Conservation (phyloP, 2,888 invertebrate genomes). For the Rhamphomyia laevipes region DNA sequence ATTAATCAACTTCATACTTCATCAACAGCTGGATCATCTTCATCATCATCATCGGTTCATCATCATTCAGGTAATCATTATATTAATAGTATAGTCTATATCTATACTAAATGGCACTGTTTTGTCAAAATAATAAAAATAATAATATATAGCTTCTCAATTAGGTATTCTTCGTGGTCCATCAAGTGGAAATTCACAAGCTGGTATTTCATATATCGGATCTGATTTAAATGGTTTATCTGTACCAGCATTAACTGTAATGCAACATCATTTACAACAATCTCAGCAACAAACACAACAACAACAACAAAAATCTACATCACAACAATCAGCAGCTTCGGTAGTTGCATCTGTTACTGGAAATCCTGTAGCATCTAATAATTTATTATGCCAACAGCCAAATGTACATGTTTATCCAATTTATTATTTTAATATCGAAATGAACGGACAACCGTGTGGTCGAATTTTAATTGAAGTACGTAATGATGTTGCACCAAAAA, state of each 20-base stretch:
- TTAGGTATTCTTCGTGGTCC: neutral
- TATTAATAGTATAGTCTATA: no score
- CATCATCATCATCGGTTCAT: neutral
- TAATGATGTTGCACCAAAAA: constrained; percentile 66
- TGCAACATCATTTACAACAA: constrained; percentile 15
- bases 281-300: constrained; percentile 18
- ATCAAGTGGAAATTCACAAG: neutral
- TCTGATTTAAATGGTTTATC: constrained; percentile 17
- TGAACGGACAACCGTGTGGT: constrained; percentile 56
- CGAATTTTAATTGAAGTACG: constrained; percentile 66
- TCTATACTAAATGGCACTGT: no score
- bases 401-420: constrained; percentile 49
- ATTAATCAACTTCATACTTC: constrained; percentile 13
- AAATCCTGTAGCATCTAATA: constrained; percentile 3
- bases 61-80: constrained; percentile 13
- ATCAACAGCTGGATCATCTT: constrained; percentile 6
- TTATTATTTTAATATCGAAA: constrained; percentile 65
- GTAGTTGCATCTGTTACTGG: neutral
- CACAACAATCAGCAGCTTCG: constrained; percentile 29
- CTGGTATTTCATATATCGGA: neutral
- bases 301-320: constrained; percentile 11
- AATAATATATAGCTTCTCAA: no score
- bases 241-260: constrained; percentile 14
- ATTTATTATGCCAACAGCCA: constrained; percentile 42
- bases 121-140: no score